Conservation (phyloP, 2,113 vertebrate species). For the Chunga burmeisteri region DNA sequence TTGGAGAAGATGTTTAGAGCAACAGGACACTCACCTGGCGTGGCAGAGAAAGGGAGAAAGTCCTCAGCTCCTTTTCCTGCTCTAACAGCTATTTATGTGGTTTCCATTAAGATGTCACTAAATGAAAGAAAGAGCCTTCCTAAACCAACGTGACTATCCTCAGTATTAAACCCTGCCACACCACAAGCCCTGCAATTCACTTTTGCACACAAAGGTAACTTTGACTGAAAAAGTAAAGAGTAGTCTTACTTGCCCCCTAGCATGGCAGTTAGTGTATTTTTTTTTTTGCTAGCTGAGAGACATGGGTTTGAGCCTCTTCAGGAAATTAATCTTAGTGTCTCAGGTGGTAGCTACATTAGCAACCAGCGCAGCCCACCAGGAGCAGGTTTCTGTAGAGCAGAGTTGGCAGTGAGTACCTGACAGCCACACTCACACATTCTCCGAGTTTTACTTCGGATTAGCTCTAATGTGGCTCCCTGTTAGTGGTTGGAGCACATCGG, state of each 20-base stretch:
- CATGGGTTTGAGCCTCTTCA: not conserved
- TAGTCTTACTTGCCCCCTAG: not conserved
- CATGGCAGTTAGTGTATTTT: too few species aligned
- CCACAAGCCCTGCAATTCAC: not conserved
- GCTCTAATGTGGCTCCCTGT: not conserved
- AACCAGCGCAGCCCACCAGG: not conserved
- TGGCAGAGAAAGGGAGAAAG: not conserved
- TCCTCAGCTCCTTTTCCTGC: not conserved
- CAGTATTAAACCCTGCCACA: not conserved
- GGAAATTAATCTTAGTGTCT: not conserved
- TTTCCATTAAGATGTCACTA: not conserved
- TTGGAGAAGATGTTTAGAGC: not conserved
- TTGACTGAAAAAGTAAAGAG: not conserved
- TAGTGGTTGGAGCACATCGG: not conserved
- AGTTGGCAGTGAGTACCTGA: not conserved
- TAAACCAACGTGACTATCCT: not conserved
- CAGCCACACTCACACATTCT: not conserved
- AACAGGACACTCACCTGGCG: not conserved
- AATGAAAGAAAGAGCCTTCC: not conserved
- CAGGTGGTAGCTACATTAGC: not conserved
- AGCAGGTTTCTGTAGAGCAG: not conserved
- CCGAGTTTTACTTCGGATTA: not conserved
- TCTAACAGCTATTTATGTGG: not conserved
- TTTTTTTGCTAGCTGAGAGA: not conserved
- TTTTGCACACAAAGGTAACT: not conserved